Base-by-base conservation (phyloP, 2,888 invertebrate species). In the Leptopterna dolabrata region DNA sequence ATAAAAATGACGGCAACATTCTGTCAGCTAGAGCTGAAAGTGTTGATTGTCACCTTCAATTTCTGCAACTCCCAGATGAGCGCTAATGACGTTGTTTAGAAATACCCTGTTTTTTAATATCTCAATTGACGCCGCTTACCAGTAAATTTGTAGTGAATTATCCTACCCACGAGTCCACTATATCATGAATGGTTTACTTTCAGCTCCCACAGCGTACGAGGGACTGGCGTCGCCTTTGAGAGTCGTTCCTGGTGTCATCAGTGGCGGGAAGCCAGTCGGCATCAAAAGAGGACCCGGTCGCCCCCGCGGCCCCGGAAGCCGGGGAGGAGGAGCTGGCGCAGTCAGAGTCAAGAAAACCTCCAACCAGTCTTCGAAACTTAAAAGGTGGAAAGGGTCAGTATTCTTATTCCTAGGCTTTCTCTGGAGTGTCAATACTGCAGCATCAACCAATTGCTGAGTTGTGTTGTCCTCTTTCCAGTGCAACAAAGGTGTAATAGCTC, bases 251-350 rank as follows among this genome's bases (percentile, higher is more conserved):
- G 84, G 84, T 3, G 88, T 83, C 14, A 45, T 89, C 47, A 63
- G 88, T 13, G 88, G 88, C 14, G 89, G 89, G 16, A 88, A 88
- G 51, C 88, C 88, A 16, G 41, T 88, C 87, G 90, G 92, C 89
- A 93, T 93, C 90, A 92, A 93, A 88, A 94, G 94, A 45, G 94
- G 94, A 91, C 94, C 94, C 80, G 93, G 96, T 89, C 96, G 96
- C 80, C 95, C 96, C 24, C 93, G 96, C 89, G 96, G 96, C 78
- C 95, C 96, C 24, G 96, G 96, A 16, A 93, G 96, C 90, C 96
- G 96, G 14, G 93, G 96, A 89, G 96, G 96, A 91, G 96, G 96
- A 41, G 70, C 88, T 14, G 86, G 89, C 76, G 86, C 88, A 41
- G 88, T 89, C 55, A 88, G 90, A 27, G 88, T 88, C 27, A 90